Conservation (phyloP, 2,888 invertebrate genomes). For the Homarus gammarus region DNA sequence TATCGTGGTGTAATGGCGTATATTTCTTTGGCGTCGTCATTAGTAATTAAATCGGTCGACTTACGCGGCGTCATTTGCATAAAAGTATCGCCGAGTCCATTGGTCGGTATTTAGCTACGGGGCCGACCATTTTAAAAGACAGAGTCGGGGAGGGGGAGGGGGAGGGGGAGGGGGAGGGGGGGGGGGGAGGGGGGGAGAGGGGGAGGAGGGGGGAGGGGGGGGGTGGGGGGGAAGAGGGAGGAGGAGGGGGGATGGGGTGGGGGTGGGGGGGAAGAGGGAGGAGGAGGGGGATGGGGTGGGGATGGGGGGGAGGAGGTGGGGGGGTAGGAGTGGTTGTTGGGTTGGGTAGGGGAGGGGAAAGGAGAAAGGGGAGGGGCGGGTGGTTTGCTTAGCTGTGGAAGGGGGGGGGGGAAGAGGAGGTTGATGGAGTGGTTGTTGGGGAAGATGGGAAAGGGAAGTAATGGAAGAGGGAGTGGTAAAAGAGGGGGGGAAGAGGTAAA, state of each 20-base stretch:
- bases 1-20: too few relatives aligned
- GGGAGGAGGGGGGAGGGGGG: not conserved
- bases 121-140: not conserved
- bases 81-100: not conserved
- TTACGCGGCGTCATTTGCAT: conserved; percentile 32
- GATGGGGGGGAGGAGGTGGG: not conserved
- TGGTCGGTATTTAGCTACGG: not conserved
- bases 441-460: not conserved
- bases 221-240: not conserved
- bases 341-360: not conserved
- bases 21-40: too few relatives aligned
- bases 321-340: not conserved
- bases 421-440: not conserved
- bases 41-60: too few relatives aligned
- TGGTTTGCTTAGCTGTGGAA: not conserved
- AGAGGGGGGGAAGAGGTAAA: not conserved
- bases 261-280: not conserved
- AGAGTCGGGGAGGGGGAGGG: not conserved
- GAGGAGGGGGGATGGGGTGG: conserved; percentile 1
- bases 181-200: not conserved
- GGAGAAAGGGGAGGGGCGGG: not conserved
- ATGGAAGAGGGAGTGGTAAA: not conserved
- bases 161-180: not conserved
- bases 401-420: not conserved
- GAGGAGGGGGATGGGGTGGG: not conserved